Percentiles rank a stretch among this genome's conserved stretches.
These are phyloP conservation scores for Operophtera brumata DNA, from an alignment of 2,888 invertebrate species.

Conservation along the genomic window DNA sequence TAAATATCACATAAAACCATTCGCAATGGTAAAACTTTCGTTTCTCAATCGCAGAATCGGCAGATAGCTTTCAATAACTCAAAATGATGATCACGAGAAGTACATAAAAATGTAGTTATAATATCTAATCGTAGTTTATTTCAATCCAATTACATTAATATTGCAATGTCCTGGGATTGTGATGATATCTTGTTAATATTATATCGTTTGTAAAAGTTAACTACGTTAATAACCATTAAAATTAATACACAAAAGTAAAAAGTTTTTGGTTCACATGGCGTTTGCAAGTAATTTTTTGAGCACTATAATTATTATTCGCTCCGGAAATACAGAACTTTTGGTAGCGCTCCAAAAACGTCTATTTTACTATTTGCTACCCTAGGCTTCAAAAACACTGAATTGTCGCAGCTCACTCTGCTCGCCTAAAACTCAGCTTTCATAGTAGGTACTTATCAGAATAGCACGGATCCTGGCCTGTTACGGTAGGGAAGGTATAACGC, in stretches of 20 bases:
- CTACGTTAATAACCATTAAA: background rate
- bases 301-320: too few species aligned
- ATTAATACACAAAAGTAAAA: background rate
- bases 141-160: constrained; percentile 19
- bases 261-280: too few species aligned
- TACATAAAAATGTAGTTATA: constrained; percentile 27
- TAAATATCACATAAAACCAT: background rate
- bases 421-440: too few species aligned
- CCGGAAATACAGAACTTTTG: too few species aligned
- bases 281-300: too few species aligned
- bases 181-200: background rate
- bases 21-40: background rate
- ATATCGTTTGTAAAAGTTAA: background rate
- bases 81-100: constrained; percentile 26
- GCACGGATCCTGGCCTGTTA: too few species aligned
- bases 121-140: constrained; percentile 10
- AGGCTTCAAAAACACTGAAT: too few species aligned
- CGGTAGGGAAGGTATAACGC: too few species aligned
- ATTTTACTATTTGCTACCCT: too few species aligned
- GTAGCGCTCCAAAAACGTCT: too few species aligned
- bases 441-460: too few species aligned
- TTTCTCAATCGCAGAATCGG: constrained; percentile 25
- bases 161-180: background rate
- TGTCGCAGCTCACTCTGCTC: too few species aligned
- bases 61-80: constrained; percentile 4